A percentile compares a stretch with the other conserved stretches of the same genome.
phyloP scores from a whole-genome alignment of 2,888 invertebrate genomes.

The Hedya salicella region DNA sequence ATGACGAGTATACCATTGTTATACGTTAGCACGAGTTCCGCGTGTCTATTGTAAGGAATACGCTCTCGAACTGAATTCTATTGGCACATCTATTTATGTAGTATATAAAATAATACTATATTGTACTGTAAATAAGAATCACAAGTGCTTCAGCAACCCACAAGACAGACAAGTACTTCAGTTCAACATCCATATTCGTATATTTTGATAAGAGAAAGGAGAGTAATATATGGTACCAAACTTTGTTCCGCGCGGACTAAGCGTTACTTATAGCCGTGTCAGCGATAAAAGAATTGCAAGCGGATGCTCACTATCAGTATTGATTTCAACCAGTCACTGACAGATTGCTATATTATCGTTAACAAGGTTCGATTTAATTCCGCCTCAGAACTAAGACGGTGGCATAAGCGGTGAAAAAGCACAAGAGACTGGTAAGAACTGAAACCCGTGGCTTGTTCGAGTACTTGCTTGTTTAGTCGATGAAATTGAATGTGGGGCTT shows the following conservation, averaged over 20 bases:
- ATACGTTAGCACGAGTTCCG: too few species aligned
- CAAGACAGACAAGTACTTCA: too few species aligned
- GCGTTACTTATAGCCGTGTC: constrained; percentile 65
- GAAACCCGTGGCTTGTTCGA: constrained; percentile 21
- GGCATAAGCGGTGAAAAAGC: constrained; percentile 60
- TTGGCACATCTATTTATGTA: too few species aligned
- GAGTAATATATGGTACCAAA: constrained; percentile 1
- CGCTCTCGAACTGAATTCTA: too few species aligned
- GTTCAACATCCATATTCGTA: too few species aligned
- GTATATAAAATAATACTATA: too few species aligned
- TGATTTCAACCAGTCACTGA: constrained; percentile 77
- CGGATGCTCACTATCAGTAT: constrained; percentile 67
- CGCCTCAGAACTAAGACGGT: constrained; percentile 54
- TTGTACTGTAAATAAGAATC: too few species aligned
- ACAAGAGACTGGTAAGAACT: constrained; percentile 34
- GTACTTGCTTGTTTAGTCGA: not conserved
- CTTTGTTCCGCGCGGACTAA: constrained; percentile 56
- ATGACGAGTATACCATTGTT: too few species aligned
- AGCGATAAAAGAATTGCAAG: constrained; percentile 64
- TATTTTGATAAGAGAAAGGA: too few species aligned
- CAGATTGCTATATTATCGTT: constrained; percentile 75
- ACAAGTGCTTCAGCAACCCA: too few species aligned
- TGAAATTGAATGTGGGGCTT: constrained; percentile 16
- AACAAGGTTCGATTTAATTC: constrained; percentile 73
- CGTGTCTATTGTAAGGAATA: too few species aligned